Conservation (phyloP, 2,113 vertebrate species). For the Anhinga anhinga region DNA sequence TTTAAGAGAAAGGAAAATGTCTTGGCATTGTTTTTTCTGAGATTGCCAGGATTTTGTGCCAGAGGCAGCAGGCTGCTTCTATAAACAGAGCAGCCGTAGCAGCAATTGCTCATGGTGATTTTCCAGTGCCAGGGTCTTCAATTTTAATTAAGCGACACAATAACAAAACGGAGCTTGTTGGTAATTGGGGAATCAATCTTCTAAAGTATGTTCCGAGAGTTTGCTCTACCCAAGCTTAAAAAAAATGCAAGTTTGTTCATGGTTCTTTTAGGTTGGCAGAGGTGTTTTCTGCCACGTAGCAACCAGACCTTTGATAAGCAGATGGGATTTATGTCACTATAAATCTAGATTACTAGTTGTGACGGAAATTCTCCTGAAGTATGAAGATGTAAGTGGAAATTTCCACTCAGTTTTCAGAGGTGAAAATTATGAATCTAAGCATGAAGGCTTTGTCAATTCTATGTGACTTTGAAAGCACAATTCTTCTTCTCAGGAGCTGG, state of each 20-base stretch:
- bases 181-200: background rate
- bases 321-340: background rate
- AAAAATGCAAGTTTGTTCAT: background rate
- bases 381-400: background rate
- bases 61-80: conserved; percentile 9
- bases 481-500: background rate
- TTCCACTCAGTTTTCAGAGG: background rate
- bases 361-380: background rate
- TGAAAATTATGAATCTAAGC: background rate
- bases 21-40: background rate
- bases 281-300: background rate
- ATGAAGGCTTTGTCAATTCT: background rate
- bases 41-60: conserved; percentile 8
- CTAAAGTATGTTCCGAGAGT: background rate
- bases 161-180: background rate
- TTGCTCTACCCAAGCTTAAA: background rate
- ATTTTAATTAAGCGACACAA: conserved; percentile 19
- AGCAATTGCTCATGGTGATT: background rate
- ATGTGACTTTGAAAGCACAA: background rate
- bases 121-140: background rate
- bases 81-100: background rate
- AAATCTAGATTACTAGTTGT: background rate
- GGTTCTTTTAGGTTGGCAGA: background rate
- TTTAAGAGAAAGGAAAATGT: background rate
- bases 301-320: background rate